Evolutionary conservation across 2,113 vertebrate species (phyloP).

Genomic region (Chrysemys picta): DNA sequence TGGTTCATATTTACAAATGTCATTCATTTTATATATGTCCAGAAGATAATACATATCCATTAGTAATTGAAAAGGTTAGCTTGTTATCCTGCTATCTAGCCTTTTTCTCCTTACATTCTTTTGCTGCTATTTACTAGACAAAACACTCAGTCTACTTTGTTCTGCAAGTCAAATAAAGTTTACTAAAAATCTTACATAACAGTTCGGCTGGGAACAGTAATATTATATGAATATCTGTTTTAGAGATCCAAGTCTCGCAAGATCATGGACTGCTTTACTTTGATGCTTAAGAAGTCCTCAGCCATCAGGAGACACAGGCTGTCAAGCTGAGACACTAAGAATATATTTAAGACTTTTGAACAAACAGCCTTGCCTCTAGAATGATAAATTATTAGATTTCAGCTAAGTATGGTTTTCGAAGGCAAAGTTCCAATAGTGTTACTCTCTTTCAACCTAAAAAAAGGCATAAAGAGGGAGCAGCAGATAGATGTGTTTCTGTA

Average conservation of each 20-base stretch:
- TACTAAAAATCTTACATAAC: background rate
- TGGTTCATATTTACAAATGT: background rate
- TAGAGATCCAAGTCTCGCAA: background rate
- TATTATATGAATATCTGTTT: background rate
- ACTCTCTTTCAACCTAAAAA: background rate
- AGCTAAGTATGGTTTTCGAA: no score
- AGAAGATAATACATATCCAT: background rate
- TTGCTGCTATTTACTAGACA: background rate
- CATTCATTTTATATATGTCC: background rate
- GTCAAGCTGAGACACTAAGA: background rate
- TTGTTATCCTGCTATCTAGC: background rate
- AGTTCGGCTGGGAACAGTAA: background rate
- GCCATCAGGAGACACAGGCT: background rate
- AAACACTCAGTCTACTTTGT: background rate
- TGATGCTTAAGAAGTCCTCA: background rate
- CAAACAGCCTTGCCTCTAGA: background rate
- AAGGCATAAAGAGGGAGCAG: background rate
- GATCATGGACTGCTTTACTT: background rate
- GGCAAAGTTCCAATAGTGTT: background rate
- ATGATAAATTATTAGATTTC: background rate
- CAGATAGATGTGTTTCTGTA: background rate
- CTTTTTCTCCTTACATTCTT: background rate
- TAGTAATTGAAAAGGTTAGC: background rate
- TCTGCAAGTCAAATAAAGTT: background rate
- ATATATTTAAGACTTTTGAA: background rate